These are phyloP conservation scores for Cotesia vestalis DNA, from an alignment of 1,140 invertebrate genomes.

Conservation along the genomic window DNA sequence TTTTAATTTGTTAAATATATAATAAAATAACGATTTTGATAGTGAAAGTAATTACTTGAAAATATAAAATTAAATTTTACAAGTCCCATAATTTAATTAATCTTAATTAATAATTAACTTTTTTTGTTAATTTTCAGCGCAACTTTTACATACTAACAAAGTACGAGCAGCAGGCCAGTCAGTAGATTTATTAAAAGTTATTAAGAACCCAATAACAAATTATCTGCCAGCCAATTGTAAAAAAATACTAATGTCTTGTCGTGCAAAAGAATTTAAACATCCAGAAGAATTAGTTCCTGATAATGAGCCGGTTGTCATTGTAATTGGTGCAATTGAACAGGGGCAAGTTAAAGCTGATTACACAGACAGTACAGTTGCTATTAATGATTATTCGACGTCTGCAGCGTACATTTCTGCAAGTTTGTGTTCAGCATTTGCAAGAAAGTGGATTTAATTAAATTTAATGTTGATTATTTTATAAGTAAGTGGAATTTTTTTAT, in stretches of 20 bases:
- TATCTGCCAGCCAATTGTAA: conserved; percentile 94
- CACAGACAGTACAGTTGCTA: conserved; percentile 88
- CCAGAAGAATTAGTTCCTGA: conserved; percentile 83
- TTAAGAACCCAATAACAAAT: conserved; percentile 95
- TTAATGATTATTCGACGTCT: conserved; percentile 96
- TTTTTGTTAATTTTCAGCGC: conserved; percentile 73
- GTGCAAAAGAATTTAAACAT: conserved; percentile 79
- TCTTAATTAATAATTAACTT: conserved; percentile 4
- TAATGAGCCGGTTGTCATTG: conserved; percentile 86
- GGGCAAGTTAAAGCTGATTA: conserved; percentile 92
- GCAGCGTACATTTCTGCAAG: conserved; percentile 96
- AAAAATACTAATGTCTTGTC: conserved; percentile 92
- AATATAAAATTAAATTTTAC: too few species aligned
- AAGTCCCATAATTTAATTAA: too few species aligned
- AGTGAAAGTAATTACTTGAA: not conserved
- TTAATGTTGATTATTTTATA: conserved; percentile 69
- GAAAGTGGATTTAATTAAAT: conserved; percentile 77
- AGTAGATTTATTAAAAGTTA: conserved; percentile 94
- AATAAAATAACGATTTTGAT: not conserved
- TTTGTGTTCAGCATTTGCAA: conserved; percentile 95
- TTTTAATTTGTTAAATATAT: too few species aligned
- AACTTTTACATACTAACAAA: conserved; percentile 93
- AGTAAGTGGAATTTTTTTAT: conserved; percentile 43
- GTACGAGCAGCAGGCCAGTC: conserved; percentile 89
- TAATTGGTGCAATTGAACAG: conserved; percentile 97